Percentiles rank a stretch among this genome's conserved stretches.
phyloP scores from a whole-genome alignment of 2,113 vertebrate species.

The Xiphophorus maculatus region DNA sequence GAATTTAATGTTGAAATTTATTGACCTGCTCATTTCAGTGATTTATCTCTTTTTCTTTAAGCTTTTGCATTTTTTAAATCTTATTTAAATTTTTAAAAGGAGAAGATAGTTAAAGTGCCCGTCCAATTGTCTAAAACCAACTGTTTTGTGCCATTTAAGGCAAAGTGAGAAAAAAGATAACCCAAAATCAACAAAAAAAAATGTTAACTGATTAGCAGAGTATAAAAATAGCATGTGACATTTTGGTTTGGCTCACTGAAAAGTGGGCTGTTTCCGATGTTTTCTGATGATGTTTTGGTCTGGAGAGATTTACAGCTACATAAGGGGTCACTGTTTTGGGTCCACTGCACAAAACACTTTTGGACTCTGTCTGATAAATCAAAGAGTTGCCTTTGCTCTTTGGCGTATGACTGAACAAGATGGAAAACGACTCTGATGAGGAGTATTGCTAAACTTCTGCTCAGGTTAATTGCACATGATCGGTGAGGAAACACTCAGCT shows the following conservation, averaged over 20 bases:
- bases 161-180: too few species aligned
- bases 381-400: conserved; percentile 15
- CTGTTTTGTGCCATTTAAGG: neutral
- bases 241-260: conserved; percentile 9
- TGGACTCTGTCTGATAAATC: conserved; percentile 11
- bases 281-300: conserved; percentile 11
- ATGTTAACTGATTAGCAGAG: neutral
- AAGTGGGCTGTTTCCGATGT: conserved; percentile 4
- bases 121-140: neutral
- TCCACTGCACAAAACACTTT: conserved; percentile 14
- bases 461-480: conserved; percentile 63
- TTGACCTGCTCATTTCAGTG: neutral
- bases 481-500: conserved; percentile 39
- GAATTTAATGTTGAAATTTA: neutral
- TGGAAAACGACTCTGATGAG: conserved; percentile 10
- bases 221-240: neutral
- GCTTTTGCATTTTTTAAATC: neutral
- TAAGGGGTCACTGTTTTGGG: conserved; percentile 4
- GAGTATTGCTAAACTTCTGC: conserved; percentile 32
- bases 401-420: conserved; percentile 22
- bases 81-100: neutral
- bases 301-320: conserved; percentile 10
- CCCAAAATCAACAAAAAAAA: neutral
- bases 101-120: conserved; percentile 1
- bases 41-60: neutral